Conservation (phyloP, 92 coral and sea anemone species). For the Phenganax stokvisi region DNA sequence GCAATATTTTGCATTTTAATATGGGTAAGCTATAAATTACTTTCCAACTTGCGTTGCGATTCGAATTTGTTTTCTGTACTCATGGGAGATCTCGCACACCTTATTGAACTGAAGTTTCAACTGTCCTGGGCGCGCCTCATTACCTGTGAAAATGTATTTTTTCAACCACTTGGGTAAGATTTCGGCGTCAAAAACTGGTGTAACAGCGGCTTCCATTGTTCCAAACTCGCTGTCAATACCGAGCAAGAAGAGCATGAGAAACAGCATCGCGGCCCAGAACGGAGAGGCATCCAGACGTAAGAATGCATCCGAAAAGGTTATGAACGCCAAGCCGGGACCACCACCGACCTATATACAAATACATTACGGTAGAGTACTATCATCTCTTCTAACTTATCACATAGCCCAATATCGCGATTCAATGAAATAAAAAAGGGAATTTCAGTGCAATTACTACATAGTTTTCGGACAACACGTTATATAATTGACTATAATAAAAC, state of each 20-base stretch:
- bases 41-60: no score
- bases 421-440: no score
- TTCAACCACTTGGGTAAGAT: conserved; percentile 25
- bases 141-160: conserved; percentile 21
- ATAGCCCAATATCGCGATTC: no score
- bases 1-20: no score
- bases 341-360: conserved; percentile 9
- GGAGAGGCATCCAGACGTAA: conserved; percentile 14
- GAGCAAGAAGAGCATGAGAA: conserved; percentile 13
- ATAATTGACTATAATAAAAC: no score
- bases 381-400: no score
- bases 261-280: conserved; percentile 23
- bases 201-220: conserved; percentile 11
- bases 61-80: no score
- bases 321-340: conserved; percentile 19
- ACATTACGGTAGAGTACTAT: no score
- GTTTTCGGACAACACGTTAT: no score
- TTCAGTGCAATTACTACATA: no score
- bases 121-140: not conserved
- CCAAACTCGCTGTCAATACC: conserved; percentile 26
- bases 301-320: conserved; percentile 21
- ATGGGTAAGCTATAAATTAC: no score
- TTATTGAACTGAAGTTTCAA: not conserved
- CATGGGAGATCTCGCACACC: no score
- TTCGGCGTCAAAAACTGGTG: conserved; percentile 11